Evolutionary conservation across 2,113 vertebrate genomes (phyloP).

Genomic region (Aythya baeri): DNA sequence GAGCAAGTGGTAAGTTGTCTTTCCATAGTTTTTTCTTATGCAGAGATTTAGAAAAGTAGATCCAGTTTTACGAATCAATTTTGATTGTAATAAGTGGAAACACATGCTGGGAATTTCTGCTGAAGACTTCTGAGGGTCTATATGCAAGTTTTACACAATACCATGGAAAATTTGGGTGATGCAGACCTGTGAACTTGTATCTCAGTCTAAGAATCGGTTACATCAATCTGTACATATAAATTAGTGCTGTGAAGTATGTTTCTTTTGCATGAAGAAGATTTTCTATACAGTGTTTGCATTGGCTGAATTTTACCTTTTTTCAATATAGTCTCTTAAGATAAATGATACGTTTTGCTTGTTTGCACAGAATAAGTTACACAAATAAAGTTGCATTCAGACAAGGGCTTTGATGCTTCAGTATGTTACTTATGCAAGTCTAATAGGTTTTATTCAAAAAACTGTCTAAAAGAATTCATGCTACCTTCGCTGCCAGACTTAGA

Average conservation of each 20-base stretch:
- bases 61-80: neutral
- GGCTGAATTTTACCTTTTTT: neutral
- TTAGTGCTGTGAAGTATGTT: neutral
- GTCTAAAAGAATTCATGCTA: neutral
- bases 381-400: neutral
- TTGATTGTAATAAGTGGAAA: neutral
- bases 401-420: neutral
- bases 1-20: neutral
- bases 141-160: neutral
- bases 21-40: neutral
- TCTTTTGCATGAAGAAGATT: neutral
- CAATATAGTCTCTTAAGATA: neutral
- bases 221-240: neutral
- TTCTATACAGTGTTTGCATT: neutral
- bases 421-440: neutral
- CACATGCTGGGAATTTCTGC: neutral
- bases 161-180: neutral
- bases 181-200: neutral
- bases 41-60: neutral
- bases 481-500: accelerated
- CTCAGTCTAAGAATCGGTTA: neutral
- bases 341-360: neutral
- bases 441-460: neutral
- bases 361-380: neutral
- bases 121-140: neutral